Evolutionary conservation across 2,113 vertebrate genomes (phyloP), one percentile per base, ranked within the genome.

Genomic region (Myiozetetes cayanensis): DNA sequence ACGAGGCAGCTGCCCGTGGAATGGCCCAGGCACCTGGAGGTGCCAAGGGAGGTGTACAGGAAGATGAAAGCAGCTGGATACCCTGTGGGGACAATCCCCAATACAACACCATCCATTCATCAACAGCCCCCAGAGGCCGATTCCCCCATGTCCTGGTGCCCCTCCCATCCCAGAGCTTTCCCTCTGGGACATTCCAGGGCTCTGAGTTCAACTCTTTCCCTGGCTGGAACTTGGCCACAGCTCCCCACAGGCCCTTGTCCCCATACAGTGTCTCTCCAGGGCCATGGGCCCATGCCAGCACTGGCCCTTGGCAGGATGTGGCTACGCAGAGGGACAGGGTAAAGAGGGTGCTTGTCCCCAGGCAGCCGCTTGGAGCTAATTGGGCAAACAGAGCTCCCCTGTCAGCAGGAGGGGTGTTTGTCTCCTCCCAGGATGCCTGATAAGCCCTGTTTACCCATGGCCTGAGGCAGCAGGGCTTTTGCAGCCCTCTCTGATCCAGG

Each of bases 31-130:
- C 30, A 22, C 6, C 49, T 31, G 53, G 30, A 10, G 4, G 19
- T 3, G 8, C 1, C 8, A 17, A 25, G 43, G 6, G 28, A 12
- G 1, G 22, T 6, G 5, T n/a, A 4, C 25, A 25, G 28, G 12
- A 33, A 3, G 3, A 18, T 28, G 12, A 33, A 35, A 16, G 18
- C 17, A 68, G 53, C 24, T 2, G 6, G 12, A 50, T 10, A 8
- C 25, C 55, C 47, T n/a, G 4, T 2, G 4, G 10, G 28, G n/a
- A 46, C 8, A 5, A 19, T 20, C 55, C 47, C 22, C 17, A 14
- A 62, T 46, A 39, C 56, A 30, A 19, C 24, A 35, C 0, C 2
- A 49, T 30, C 41, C 16, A 4, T 4, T n/a, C 16, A 47, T 56
- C 50, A 35, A 35, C 58, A 31, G 35, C 5, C 8, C 16, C 24